A percentile compares a stretch with the other conserved stretches of the same genome.
Conservation (phyloP, 2,797 vertebrate genomes). For the Cuculus canorus region DNA sequence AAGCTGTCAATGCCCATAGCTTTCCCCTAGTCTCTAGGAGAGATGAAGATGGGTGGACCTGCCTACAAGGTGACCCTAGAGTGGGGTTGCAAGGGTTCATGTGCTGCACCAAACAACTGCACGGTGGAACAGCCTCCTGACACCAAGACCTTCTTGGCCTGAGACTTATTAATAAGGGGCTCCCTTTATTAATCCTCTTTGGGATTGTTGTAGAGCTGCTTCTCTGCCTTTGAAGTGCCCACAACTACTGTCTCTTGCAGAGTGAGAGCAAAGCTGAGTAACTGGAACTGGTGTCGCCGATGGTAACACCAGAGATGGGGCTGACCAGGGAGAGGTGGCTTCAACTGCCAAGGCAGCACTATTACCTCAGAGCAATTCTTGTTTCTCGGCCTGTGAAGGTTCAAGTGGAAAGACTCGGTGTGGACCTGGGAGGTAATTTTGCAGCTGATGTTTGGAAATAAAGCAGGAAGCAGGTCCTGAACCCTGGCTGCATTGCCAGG, state of each 20-base stretch:
- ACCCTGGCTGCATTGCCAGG: neutral
- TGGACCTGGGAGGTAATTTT: neutral
- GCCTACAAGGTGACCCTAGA: neutral
- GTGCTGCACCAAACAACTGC: neutral
- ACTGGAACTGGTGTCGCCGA: neutral
- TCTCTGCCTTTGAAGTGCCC: neutral
- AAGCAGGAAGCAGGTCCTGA: neutral
- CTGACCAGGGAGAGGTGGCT: neutral
- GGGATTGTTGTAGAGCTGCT: neutral
- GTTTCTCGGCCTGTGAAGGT: neutral
- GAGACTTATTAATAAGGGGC: no score
- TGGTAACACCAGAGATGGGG: neutral
- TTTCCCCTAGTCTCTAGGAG: neutral
- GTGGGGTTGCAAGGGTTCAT: fast-evolving
- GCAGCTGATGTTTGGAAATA: neutral
- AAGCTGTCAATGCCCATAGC: neutral
- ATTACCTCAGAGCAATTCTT: neutral
- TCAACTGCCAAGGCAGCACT: neutral
- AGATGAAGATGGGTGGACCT: neutral
- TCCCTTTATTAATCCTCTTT: neutral
- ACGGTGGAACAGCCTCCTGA: neutral
- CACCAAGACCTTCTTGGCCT: no score
- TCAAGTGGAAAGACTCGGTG: neutral
- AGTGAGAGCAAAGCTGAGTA: neutral
- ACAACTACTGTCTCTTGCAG: neutral